A percentile compares a stretch with the other conserved stretches of the same genome.
phyloP scores from a whole-genome alignment of 2,797 vertebrate species.

The Eulemur coronatus region DNA sequence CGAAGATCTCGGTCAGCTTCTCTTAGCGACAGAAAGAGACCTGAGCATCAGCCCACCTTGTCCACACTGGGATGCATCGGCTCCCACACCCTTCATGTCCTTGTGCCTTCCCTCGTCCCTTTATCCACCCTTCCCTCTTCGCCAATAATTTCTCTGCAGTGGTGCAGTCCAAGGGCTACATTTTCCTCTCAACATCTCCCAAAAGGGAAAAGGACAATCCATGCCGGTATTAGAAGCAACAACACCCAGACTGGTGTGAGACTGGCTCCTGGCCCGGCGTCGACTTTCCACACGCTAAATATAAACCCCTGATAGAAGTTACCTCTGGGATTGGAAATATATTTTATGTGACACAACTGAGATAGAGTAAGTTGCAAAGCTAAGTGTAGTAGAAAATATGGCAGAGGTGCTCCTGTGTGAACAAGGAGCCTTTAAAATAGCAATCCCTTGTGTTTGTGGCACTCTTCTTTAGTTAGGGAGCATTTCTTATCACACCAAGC shows the following conservation, averaged over 20 bases:
- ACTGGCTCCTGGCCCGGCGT: neutral
- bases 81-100: neutral
- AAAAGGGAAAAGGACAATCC: neutral
- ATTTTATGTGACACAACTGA: neutral
- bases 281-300: neutral
- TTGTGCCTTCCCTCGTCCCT: neutral
- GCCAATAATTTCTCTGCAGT: neutral
- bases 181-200: neutral
- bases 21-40: neutral
- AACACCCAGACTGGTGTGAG: neutral
- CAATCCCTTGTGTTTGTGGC: neutral
- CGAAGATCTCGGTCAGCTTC: too few relatives aligned
- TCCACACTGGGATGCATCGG: rapidly evolving
- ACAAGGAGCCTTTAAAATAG: neutral
- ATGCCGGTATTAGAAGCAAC: neutral
- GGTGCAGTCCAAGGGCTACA: neutral
- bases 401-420: neutral
- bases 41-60: neutral
- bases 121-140: neutral
- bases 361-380: neutral
- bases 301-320: neutral
- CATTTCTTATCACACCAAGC: neutral
- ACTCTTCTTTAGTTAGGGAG: neutral
- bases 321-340: neutral
- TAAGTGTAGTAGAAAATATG: neutral